These are phyloP conservation scores for Microcebus tavaratra DNA, from an alignment of 2,113 vertebrate species.

Conservation along the genomic window DNA sequence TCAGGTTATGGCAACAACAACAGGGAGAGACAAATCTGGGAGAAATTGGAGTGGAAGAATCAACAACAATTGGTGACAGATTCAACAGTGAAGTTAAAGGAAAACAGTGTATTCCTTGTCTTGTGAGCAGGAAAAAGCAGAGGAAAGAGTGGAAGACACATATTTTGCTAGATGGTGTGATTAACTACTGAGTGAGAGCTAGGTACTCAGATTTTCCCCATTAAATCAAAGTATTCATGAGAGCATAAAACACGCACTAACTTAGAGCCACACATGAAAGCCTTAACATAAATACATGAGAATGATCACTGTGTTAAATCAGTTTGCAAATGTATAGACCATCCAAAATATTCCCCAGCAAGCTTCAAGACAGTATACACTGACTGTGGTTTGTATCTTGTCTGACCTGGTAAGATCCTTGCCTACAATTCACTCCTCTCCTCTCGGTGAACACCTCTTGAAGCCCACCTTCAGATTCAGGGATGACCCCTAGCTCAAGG, in stretches of 20 bases:
- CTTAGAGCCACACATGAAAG: not conserved
- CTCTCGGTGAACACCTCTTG: not conserved
- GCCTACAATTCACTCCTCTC: not conserved
- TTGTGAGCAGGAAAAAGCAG: not conserved
- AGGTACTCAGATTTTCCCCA: not conserved
- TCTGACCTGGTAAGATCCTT: too few species aligned
- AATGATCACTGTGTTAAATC: not conserved
- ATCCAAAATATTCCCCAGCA: not conserved
- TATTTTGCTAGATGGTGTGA: not conserved
- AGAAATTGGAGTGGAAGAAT: not conserved
- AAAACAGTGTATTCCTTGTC: not conserved
- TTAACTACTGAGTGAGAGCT: not conserved
- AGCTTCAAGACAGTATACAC: not conserved
- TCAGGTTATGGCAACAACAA: rapidly evolving
- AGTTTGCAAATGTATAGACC: too few species aligned
- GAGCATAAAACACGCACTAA: not conserved
- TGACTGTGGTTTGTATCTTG: not conserved
- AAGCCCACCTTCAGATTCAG: not conserved
- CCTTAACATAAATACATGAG: not conserved
- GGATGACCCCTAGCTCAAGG: not conserved
- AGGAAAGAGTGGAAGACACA: too few species aligned
- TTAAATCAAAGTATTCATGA: not conserved
- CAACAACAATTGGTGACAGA: not conserved
- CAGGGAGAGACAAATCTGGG: not conserved
- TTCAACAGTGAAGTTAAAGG: not conserved